Evolutionary conservation across 2,797 vertebrate genomes (phyloP).

Genomic region (Potorous gilbertii): DNA sequence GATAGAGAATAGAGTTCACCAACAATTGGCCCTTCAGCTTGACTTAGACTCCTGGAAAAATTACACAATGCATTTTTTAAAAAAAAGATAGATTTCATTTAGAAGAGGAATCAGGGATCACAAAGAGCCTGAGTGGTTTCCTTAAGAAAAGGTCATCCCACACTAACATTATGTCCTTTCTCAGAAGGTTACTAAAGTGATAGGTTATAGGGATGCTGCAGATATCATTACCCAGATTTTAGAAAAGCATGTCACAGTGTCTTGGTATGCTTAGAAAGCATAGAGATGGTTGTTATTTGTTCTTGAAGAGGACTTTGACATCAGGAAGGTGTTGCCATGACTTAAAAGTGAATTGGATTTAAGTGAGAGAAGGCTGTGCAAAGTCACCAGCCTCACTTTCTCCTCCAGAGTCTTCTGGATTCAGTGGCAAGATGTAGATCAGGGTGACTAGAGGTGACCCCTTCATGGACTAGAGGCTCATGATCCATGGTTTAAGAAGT

Average conservation of each 20-base stretch:
- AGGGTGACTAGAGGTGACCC: too few species aligned
- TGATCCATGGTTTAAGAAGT: too few species aligned
- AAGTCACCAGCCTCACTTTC: too few species aligned
- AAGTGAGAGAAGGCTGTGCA: too few species aligned
- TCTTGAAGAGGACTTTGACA: too few species aligned
- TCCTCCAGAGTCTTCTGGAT: too few species aligned
- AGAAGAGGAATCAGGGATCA: background rate
- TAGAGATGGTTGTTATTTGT: too few species aligned
- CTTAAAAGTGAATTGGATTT: too few species aligned
- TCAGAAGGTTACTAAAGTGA: background rate
- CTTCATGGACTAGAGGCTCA: too few species aligned
- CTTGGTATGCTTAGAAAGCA: background rate
- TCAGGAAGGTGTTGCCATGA: too few species aligned
- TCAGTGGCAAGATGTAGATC: too few species aligned
- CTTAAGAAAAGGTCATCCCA: background rate
- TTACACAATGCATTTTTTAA: background rate
- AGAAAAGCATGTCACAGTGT: background rate
- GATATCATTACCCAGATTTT: background rate
- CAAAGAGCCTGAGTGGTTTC: background rate
- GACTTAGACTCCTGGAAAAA: background rate
- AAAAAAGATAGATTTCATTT: background rate
- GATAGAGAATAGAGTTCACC: background rate
- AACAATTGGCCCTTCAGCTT: background rate
- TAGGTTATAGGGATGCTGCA: background rate
- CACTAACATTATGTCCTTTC: background rate